A percentile compares a stretch with the other conserved stretches of the same genome.
Conservation (phyloP, 2,888 invertebrate genomes). For the Cosmia trapezina region DNA sequence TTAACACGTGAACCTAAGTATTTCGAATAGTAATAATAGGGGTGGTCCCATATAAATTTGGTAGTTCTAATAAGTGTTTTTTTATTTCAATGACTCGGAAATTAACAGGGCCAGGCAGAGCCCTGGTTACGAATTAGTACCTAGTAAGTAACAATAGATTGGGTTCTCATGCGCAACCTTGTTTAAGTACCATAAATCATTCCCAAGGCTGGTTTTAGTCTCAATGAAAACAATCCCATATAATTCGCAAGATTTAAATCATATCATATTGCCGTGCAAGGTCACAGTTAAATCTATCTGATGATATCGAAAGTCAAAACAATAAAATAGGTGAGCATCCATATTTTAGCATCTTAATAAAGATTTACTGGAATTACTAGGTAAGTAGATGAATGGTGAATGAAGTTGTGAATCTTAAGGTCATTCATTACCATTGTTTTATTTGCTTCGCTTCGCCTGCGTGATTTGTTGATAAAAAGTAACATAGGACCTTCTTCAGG, state of each 20-base stretch:
- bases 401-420: conserved; percentile 15
- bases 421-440: too few species aligned
- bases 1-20: neutral
- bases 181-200: conserved; percentile 31
- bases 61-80: neutral
- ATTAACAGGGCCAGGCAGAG: neutral
- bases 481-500: too few species aligned
- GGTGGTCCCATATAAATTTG: neutral
- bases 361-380: neutral
- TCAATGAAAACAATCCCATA: conserved; percentile 29
- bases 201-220: conserved; percentile 29
- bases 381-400: neutral
- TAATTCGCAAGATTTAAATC: conserved; percentile 23
- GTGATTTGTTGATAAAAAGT: too few species aligned
- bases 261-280: conserved; percentile 24
- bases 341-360: conserved; percentile 8
- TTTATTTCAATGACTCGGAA: neutral
- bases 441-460: too few species aligned
- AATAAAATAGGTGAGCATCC: conserved; percentile 34
- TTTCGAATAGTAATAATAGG: neutral
- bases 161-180: conserved; percentile 19
- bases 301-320: conserved; percentile 33
- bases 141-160: conserved; percentile 18
- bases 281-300: conserved; percentile 41
- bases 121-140: neutral